Evolutionary conservation across 2,888 invertebrate species (phyloP).

Genomic region (Drosophila cyrtoloma): DNA sequence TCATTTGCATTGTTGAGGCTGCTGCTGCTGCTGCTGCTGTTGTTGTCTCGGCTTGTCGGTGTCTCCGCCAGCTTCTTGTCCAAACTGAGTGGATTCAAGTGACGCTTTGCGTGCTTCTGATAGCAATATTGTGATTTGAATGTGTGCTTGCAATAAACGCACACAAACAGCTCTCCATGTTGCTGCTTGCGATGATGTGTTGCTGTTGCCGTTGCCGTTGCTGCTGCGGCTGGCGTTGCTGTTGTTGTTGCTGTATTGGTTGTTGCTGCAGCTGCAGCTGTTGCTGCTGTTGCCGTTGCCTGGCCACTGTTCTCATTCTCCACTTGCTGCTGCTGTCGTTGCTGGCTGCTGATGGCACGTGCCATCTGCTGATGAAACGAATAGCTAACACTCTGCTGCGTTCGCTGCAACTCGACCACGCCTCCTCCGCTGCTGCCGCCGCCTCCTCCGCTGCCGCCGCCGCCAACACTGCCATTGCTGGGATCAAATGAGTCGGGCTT

Average conservation of each 20-base stretch:
- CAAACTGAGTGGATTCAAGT: constrained; percentile 88
- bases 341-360: constrained; percentile 83
- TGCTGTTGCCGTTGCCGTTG: constrained; percentile 35
- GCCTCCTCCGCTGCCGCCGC: constrained; percentile 41
- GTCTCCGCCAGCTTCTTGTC: constrained; percentile 63
- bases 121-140: constrained; percentile 95
- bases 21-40: constrained; percentile 10
- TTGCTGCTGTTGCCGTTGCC: constrained; percentile 70
- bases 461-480: neutral
- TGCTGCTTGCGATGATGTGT: constrained; percentile 43
- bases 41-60: constrained; percentile 21
- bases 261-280: constrained; percentile 66
- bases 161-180: constrained; percentile 87
- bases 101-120: constrained; percentile 91
- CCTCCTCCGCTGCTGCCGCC: constrained; percentile 66
- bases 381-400: constrained; percentile 83
- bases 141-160: constrained; percentile 91
- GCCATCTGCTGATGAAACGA: constrained; percentile 86
- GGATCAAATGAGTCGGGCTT: constrained; percentile 81
- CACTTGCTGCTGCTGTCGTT: constrained; percentile 72
- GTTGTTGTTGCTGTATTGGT: constrained; percentile 53
- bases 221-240: constrained; percentile 33
- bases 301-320: constrained; percentile 50
- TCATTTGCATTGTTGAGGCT: constrained; percentile 6
- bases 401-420: constrained; percentile 69